A percentile compares a stretch with the other conserved stretches of the same genome.
Conservation (phyloP, 2,113 vertebrate species). For the Hydropotes inermis region DNA sequence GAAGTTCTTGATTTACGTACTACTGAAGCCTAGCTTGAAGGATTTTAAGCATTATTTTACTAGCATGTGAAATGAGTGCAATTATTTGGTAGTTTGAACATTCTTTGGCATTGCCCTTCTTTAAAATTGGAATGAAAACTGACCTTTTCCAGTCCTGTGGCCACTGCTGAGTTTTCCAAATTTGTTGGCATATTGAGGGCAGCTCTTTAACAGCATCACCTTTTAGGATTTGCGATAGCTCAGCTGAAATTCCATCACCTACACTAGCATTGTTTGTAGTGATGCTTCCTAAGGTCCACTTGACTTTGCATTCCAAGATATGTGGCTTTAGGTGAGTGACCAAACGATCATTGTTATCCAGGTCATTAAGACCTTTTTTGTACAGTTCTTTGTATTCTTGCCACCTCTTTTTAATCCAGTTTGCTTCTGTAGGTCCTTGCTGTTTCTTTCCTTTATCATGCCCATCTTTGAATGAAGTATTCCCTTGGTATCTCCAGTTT, state of each 20-base stretch:
- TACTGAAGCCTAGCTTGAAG: neutral
- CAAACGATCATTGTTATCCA: neutral
- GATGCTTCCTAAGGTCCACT: neutral
- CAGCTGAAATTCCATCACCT: neutral
- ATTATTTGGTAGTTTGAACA: neutral
- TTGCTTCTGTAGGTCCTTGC: neutral
- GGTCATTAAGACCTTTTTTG: neutral
- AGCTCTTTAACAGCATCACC: neutral
- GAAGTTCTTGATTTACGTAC: neutral
- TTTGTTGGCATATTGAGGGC: neutral
- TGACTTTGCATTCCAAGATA: neutral
- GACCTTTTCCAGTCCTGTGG: neutral
- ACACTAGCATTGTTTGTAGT: neutral
- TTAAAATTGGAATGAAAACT: neutral
- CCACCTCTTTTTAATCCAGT: neutral
- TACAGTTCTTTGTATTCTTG: neutral
- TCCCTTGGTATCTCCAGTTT: neutral
- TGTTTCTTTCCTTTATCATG: rapidly evolving
- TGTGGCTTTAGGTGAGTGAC: neutral
- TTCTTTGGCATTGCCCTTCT: neutral
- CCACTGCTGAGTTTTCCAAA: neutral
- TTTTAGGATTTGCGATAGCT: neutral
- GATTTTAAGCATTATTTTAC: neutral
- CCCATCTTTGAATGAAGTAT: neutral
- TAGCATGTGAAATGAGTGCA: neutral